Conservation (phyloP, 2,888 invertebrate species). For the Oasisia sp. region DNA sequence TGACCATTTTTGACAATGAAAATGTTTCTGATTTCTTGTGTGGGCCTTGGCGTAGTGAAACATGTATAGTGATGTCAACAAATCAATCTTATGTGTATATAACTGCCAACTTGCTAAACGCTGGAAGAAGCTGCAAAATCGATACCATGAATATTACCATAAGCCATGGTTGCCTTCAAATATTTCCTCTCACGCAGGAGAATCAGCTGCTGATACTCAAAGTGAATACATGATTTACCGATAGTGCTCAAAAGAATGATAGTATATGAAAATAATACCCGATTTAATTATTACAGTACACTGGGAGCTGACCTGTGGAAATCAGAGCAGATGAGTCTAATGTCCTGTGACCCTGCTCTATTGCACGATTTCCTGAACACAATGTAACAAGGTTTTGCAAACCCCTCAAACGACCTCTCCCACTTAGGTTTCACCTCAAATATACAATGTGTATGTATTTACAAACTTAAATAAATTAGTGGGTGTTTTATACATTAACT, state of each 20-base stretch:
- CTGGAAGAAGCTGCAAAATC: background rate
- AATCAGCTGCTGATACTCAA: too few species aligned
- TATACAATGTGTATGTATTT: background rate
- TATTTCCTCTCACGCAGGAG: too few species aligned
- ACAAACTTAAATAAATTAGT: conserved; percentile 10
- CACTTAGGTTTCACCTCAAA: background rate
- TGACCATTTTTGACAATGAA: background rate
- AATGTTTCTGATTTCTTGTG: background rate
- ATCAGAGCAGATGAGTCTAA: background rate
- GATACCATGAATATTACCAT: too few species aligned
- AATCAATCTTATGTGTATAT: background rate
- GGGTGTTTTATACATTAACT: background rate
- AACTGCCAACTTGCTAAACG: background rate
- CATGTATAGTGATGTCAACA: background rate
- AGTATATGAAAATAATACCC: background rate
- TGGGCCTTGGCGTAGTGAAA: background rate
- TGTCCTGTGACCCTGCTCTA: background rate
- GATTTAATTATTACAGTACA: background rate
- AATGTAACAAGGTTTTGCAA: background rate
- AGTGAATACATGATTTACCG: too few species aligned
- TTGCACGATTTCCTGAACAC: background rate
- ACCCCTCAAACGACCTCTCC: background rate
- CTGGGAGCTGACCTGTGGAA: background rate
- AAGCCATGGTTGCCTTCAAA: too few species aligned
- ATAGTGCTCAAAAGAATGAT: background rate